phyloP scores from a whole-genome alignment of 2,113 vertebrate genomes.

The Colistium nudipinnis region DNA sequence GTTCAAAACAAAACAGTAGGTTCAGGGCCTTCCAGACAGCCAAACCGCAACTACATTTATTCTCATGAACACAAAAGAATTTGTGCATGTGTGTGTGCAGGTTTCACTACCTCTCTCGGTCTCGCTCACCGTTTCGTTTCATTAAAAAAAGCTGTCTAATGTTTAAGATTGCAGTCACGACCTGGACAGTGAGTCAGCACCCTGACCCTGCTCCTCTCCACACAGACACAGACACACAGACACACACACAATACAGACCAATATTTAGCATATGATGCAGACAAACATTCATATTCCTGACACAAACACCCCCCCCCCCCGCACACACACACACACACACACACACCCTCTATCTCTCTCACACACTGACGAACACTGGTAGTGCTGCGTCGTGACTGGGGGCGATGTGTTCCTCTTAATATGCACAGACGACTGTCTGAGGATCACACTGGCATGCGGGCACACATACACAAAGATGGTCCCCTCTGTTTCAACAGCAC shows the following conservation, averaged over 20 bases:
- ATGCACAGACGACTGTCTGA: conserved; percentile 71
- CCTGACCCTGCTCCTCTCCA: conserved; percentile 47
- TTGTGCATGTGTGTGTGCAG: conserved; percentile 7
- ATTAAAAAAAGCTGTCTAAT: conserved; percentile 56
- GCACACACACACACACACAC: conserved; percentile 9
- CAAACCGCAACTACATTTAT: conserved; percentile 1
- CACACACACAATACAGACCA: conserved; percentile 47
- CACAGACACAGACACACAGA: too few relatives aligned
- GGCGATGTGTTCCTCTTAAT: conserved; percentile 69
- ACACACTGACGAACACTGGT: conserved; percentile 54
- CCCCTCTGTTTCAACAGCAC: conserved; percentile 29
- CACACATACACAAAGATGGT: conserved; percentile 27
- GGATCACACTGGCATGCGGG: conserved; percentile 54
- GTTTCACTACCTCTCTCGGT: conserved; percentile 34
- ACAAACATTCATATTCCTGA: conserved; percentile 75
- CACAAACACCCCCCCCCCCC: conserved; percentile 54
- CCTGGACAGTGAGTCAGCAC: conserved; percentile 76
- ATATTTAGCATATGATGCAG: conserved; percentile 70
- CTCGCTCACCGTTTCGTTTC: conserved; percentile 31
- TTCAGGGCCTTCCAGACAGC: neutral
- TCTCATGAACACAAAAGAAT: conserved; percentile 1
- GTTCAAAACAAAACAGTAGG: conserved; percentile 23
- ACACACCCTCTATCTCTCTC: conserved; percentile 44
- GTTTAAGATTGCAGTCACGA: conserved; percentile 74
- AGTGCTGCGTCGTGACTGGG: conserved; percentile 75